Percentiles rank a stretch among this genome's conserved stretches.
Conservation (phyloP, 2,113 vertebrate genomes). For the Notiomystis cincta region DNA sequence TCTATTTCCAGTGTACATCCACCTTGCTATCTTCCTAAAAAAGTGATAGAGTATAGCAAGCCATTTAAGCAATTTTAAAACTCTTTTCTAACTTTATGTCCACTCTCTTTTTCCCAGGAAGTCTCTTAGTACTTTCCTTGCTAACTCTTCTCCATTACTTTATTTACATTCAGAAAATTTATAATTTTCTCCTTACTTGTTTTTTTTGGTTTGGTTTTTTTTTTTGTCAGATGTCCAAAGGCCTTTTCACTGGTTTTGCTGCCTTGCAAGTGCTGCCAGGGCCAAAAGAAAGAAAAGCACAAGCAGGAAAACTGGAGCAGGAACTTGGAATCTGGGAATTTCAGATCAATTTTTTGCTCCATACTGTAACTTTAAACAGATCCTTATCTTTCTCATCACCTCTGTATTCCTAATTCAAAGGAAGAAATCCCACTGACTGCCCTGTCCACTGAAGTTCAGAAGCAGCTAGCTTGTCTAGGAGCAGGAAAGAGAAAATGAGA, state of each 20-base stretch:
- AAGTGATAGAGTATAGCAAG: not conserved
- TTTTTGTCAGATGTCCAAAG: not conserved
- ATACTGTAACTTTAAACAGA: not conserved
- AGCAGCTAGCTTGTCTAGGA: not conserved
- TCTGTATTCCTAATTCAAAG: not conserved
- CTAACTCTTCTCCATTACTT: not conserved
- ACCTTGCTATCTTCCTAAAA: not conserved
- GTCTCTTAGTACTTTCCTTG: not conserved
- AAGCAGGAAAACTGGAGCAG: not conserved
- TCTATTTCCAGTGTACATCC: not conserved
- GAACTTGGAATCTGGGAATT: not conserved
- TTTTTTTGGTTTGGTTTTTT: not conserved
- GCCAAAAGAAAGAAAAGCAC: not conserved
- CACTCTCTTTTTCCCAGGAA: not conserved
- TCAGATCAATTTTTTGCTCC: not conserved
- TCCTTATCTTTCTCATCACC: not conserved
- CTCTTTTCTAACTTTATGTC: not conserved
- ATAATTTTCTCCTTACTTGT: not conserved
- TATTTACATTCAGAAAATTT: not conserved
- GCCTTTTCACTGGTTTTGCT: not conserved
- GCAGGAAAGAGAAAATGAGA: not conserved
- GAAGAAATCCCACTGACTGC: not conserved
- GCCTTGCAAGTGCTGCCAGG: not conserved
- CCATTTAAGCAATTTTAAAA: not conserved
- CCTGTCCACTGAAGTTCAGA: not conserved